Evolutionary conservation across 2,113 vertebrate species (phyloP), one percentile per base, ranked within the genome.

Genomic region (Myotis lucifugus): DNA sequence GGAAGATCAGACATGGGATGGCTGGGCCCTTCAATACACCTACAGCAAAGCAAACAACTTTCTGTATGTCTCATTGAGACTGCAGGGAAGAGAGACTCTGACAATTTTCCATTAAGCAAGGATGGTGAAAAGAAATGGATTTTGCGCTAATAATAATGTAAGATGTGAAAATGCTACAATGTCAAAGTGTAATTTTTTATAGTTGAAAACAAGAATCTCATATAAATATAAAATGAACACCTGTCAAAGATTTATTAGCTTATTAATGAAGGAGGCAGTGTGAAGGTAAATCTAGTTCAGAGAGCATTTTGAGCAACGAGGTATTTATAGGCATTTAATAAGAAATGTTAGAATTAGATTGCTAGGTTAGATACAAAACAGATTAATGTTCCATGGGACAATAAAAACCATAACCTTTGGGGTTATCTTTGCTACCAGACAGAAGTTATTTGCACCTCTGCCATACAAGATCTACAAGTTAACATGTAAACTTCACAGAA

Each of bases 201-300:
- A 95, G 70, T 78, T 91, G 77, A 95, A 96, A 89, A 87, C 59
- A 81, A 67, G 69, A 85, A 29, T 72, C 13, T 95, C 78, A 89
- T 87, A 83, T 66, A 95, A 88, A 89, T 79, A 72, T 46, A 89
- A 93, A 94, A 54, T 48, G 81, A 90, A 84, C 12, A 70, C 11
- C 88, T 82, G 9, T 52, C 73, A 64, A 92, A 95, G 83, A 92
- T 88, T 95, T 96, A 96, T 94, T 96, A 94, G 88, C 64, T 95
- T 69, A 86, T 93, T 91, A 92, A 78, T 96, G 88, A 96, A 64
- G 19, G 46, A 90, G 64, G 23, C 46, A 70, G 32, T 79, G 64
- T 94, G 77, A 84, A 96, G 56, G 77, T 32, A 88, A 94, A 74
- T 72, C 18, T 61, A 85, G 76, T 96, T 88, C 76, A 95, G 40